phyloP scores from a whole-genome alignment of 2,888 invertebrate species.

The Halictus quadricinctus region DNA sequence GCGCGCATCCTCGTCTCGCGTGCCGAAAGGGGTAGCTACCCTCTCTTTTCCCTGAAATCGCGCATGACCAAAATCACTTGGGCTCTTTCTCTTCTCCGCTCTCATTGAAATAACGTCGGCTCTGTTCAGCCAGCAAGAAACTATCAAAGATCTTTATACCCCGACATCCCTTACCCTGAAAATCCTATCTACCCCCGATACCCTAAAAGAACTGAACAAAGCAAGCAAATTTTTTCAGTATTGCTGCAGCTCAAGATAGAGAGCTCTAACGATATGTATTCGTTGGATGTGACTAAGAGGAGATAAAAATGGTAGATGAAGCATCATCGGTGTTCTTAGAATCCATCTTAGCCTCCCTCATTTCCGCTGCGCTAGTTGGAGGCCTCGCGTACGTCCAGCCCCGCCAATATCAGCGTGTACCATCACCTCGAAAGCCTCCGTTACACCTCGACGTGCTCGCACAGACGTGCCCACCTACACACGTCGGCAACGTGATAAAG shows the following conservation, averaged over 20 bases:
- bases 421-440: conserved; percentile 57
- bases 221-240: too few species aligned
- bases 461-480: conserved; percentile 39
- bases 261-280: neutral
- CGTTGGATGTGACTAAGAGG: neutral
- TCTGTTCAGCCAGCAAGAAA: conserved; percentile 55
- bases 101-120: conserved; percentile 41
- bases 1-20: conserved; percentile 61
- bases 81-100: conserved; percentile 58
- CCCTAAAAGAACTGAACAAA: neutral
- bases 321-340: neutral
- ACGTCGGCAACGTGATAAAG: conserved; percentile 48
- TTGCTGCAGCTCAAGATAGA: neutral
- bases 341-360: conserved; percentile 11
- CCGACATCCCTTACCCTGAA: neutral
- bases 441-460: conserved; percentile 51
- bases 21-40: conserved; percentile 49
- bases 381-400: conserved; percentile 34
- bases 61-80: conserved; percentile 73
- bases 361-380: conserved; percentile 42
- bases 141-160: conserved; percentile 60
- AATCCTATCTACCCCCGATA: neutral
- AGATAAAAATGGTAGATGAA: neutral
- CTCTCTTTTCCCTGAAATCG: conserved; percentile 74
- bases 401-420: conserved; percentile 52